phyloP scores from a whole-genome alignment of 2,113 vertebrate genomes.

The Mormoops blainvillei region DNA sequence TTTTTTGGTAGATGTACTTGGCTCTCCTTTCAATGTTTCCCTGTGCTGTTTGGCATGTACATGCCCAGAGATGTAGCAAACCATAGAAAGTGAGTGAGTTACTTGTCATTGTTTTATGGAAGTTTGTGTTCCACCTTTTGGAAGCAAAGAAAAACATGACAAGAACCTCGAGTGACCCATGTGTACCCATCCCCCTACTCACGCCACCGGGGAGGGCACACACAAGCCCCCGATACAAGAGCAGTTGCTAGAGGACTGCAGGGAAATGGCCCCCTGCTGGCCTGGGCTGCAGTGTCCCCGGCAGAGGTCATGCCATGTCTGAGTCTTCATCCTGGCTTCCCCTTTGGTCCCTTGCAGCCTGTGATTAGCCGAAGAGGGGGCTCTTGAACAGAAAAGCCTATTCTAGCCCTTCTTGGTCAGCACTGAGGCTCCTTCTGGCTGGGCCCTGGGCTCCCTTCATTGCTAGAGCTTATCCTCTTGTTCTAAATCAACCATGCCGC shows the following conservation, averaged over 20 bases:
- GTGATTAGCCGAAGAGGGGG: background rate
- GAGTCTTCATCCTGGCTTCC: fast-evolving
- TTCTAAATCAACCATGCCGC: background rate
- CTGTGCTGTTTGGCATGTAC: background rate
- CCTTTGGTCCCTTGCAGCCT: background rate
- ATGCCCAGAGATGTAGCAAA: background rate
- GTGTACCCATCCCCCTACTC: too few species aligned
- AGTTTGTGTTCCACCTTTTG: background rate
- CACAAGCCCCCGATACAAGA: background rate
- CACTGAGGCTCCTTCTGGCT: background rate
- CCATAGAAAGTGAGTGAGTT: background rate
- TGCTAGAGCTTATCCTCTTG: background rate
- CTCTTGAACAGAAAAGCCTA: background rate
- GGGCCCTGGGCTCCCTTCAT: background rate
- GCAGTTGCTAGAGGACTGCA: background rate
- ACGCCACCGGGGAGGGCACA: background rate
- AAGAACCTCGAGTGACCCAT: background rate
- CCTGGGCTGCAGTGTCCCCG: background rate
- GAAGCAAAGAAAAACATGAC: background rate
- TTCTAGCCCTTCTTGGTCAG: background rate
- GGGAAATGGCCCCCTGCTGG: background rate
- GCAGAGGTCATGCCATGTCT: background rate
- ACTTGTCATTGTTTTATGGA: background rate
- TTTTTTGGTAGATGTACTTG: background rate
- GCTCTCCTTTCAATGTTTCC: background rate